These are phyloP conservation scores for Mormyrus iriodes DNA, from an alignment of 2,113 vertebrate species.

Conservation along the genomic window DNA sequence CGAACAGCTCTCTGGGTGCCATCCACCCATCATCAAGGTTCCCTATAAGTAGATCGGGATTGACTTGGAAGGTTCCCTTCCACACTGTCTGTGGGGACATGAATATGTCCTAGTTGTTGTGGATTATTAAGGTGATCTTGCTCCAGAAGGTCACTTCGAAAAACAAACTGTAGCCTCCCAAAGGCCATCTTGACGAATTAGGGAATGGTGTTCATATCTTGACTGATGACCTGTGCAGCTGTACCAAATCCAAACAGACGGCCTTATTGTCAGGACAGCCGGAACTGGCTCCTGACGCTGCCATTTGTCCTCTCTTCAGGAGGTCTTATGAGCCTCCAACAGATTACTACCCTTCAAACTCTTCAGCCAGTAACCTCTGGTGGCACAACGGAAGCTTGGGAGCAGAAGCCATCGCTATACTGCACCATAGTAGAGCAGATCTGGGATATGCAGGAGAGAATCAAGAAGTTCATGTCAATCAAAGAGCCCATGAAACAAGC, in stretches of 20 bases:
- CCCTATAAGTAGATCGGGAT: background rate
- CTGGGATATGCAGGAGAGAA: background rate
- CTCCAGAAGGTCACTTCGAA: background rate
- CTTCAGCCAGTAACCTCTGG: background rate
- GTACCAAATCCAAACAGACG: background rate
- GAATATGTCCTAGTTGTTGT: background rate
- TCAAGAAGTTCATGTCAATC: background rate
- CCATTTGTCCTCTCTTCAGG: background rate
- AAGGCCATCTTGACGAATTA: background rate
- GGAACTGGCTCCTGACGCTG: background rate
- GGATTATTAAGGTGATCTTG: background rate
- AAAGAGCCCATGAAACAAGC: background rate
- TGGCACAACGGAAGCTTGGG: background rate
- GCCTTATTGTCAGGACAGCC: background rate
- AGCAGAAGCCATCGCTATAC: background rate
- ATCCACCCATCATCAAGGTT: background rate
- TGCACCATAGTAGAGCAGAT: background rate
- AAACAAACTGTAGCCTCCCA: background rate
- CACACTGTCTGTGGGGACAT: background rate
- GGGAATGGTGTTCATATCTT: background rate
- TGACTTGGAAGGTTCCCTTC: background rate
- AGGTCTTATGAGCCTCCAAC: background rate
- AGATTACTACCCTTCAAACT: background rate
- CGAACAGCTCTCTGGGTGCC: background rate
- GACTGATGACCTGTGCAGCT: background rate